Base-by-base conservation (phyloP, 2,888 invertebrate species). In the Acanthosoma haemorrhoidale region DNA sequence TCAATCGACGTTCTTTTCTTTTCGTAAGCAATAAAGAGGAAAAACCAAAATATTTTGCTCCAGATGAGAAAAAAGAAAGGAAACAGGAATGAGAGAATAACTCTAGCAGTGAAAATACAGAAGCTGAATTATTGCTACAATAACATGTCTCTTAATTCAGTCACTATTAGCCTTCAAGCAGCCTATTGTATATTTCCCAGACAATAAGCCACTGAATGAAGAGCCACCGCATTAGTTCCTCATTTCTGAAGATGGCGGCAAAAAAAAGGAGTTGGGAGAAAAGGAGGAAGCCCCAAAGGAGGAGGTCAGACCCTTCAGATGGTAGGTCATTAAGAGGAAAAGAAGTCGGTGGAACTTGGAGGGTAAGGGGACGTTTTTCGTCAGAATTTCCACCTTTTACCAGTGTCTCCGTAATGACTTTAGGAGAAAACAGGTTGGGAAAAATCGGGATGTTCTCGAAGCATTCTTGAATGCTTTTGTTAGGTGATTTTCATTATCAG, bases 181-280 rank as follows among this genome's bases (percentile, higher is more conserved):
- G 6, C 51, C 29, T 29, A 21, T 51, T 51, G 51, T 25, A 51
- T 51, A 25, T 25, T 25, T 6, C 13, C 5, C n/a, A n/a, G 21
- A 25, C 51, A 25, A 51, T 51, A 51, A 51, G 51, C 51, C 51
- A 51, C 21, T 51, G 51, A 51, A 51, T 51, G 29, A n/a, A 51
- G 25, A 4, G 21, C 9, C 25, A 6, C 3, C 21, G 3, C 51
- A 51, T 51, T 51, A 51, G 21, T 51, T 51, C 3, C 25, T n/a
- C 51, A 5, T 51, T n/a, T n/a, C 25, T 5, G 51, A 29, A 25
- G n/a, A 29, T 6, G 6, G n/a, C n/a, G 6, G 11, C 5, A 25
- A 29, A 51, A 25, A 51, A 29, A 25, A 21, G 2, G 8, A 43
- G 15, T 4, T 11, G 4, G 11, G 21, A 51, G 4, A 32, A 25